phyloP scores from a whole-genome alignment of 92 coral and sea anemone genomes.

The Umimayanthus kanabou region DNA sequence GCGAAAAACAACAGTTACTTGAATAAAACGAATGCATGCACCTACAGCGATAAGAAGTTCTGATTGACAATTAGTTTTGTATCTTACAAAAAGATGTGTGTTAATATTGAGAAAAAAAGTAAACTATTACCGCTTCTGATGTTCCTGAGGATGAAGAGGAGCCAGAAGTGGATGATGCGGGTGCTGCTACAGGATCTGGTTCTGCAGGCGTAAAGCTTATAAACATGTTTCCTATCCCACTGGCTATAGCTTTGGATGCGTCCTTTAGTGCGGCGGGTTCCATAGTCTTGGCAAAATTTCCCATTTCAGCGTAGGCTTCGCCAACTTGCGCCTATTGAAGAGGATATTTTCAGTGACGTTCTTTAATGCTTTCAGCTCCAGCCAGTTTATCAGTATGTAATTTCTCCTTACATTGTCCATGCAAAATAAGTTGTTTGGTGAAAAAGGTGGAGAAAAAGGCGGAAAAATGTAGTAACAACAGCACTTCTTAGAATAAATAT shows the following conservation, averaged over 20 bases:
- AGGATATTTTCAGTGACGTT: not conserved
- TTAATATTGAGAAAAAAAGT: not conserved
- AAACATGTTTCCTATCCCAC: slow-evolving; percentile 19
- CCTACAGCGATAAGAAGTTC: not conserved
- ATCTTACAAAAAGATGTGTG: not conserved
- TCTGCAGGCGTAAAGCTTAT: not conserved
- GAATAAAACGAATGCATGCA: too few species aligned
- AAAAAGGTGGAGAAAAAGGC: too few species aligned
- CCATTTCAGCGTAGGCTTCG: slow-evolving; percentile 24
- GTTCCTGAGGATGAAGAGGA: not conserved
- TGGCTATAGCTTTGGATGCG: not conserved
- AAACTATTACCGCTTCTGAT: not conserved
- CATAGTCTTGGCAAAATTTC: slow-evolving; percentile 7
- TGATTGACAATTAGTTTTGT: not conserved
- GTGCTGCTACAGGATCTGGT: not conserved
- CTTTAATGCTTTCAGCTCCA: too few species aligned
- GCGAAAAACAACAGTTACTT: too few species aligned
- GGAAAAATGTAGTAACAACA: too few species aligned
- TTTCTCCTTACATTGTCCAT: too few species aligned
- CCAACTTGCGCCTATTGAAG: slow-evolving; percentile 18
- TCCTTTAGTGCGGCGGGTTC: slow-evolving; percentile 17
- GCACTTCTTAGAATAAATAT: too few species aligned
- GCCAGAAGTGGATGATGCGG: not conserved
- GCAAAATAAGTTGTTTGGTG: too few species aligned
- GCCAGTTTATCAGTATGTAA: too few species aligned